A percentile compares a stretch with the other conserved stretches of the same genome.
Conservation (phyloP, 2,797 vertebrate species). For the Hephaestus fuliginosus region DNA sequence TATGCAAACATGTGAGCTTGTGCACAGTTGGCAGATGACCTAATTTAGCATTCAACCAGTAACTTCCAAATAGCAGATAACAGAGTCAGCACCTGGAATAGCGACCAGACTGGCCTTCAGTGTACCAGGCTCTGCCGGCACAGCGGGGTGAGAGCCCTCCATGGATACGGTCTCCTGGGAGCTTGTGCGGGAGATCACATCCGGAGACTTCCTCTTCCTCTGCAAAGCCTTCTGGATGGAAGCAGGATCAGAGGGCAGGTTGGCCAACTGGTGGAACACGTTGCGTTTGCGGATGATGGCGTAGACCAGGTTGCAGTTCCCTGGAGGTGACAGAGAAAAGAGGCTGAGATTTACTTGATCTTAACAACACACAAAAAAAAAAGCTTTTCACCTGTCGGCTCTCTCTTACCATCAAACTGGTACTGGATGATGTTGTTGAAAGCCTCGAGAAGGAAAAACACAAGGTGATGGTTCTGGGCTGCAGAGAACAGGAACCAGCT, state of each 20-base stretch:
- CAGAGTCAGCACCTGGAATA: constrained; percentile 89
- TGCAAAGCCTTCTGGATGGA: constrained; percentile 96
- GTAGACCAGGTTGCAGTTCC: constrained; percentile 93
- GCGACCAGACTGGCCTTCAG: constrained; percentile 95
- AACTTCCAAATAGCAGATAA: background rate
- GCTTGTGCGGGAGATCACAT: constrained; percentile 92
- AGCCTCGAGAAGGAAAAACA: constrained; percentile 97
- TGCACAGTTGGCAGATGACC: background rate
- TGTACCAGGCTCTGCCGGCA: constrained; percentile 94
- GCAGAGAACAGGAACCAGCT: constrained; percentile 96
- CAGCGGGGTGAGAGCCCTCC: constrained; percentile 95
- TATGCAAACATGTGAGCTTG: background rate
- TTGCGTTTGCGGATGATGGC: constrained; percentile 97
- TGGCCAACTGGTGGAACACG: constrained; percentile 97
- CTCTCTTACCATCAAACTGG: constrained; percentile 94
- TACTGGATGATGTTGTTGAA: constrained; percentile 99
- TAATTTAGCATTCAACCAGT: background rate
- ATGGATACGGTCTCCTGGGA: constrained; percentile 96
- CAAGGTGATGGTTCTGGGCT: constrained; percentile 96
- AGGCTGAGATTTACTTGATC: background rate
- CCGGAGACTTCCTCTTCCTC: constrained; percentile 89
- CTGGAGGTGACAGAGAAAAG: constrained; percentile 52
- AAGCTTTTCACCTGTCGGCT: background rate
- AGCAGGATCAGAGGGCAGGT: constrained; percentile 90
- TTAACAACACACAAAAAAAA: background rate